These are phyloP conservation scores for Crocodylus rhombifer DNA, from an alignment of 2,797 vertebrate species.

Conservation along the genomic window DNA sequence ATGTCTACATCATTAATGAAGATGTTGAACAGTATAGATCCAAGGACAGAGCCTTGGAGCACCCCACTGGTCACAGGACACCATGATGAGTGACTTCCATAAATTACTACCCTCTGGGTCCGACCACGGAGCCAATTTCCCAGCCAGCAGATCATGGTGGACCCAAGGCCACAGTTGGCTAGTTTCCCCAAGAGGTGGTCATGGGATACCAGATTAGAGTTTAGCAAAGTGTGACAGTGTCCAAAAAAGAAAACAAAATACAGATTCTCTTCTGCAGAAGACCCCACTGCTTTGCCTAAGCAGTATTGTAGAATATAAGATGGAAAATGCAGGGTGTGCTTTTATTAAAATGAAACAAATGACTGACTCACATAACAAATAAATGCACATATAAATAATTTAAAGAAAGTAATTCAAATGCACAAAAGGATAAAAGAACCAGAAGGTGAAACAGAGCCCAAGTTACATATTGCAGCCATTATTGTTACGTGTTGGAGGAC, in stretches of 20 bases:
- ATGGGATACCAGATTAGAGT: no score
- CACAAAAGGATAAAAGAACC: neutral
- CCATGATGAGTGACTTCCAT: no score
- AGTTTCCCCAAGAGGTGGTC: no score
- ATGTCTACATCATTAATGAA: no score
- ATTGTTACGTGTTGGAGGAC: neutral
- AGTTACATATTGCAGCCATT: neutral
- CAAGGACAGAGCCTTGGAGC: no score
- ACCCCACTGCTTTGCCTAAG: neutral
- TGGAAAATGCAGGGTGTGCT: accelerated
- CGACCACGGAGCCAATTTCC: no score
- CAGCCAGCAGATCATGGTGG: no score
- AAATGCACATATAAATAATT: neutral
- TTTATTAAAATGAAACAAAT: neutral
- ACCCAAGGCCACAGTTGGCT: no score
- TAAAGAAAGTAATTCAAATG: neutral
- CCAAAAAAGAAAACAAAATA: neutral
- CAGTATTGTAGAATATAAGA: neutral
- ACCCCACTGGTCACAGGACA: no score
- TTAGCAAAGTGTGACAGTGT: neutral
- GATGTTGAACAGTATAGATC: no score
- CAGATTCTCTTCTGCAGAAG: neutral
- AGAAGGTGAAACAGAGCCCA: accelerated
- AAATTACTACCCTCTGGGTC: no score
- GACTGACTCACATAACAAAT: neutral